Conservation (phyloP, 2,797 vertebrate species). For the Crocodylus rhombifer region DNA sequence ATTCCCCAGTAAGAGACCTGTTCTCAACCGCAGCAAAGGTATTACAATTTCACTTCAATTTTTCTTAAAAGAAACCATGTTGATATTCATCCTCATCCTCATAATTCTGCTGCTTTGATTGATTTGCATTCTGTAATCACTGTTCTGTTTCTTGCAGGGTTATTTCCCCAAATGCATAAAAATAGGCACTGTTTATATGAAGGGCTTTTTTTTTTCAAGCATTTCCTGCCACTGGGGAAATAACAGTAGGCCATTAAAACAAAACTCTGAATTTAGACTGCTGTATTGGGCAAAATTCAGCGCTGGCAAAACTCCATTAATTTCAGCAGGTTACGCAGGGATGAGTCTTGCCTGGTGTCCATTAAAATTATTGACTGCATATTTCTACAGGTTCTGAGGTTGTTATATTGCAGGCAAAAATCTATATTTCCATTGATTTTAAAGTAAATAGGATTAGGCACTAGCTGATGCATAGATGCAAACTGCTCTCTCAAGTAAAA, state of each 20-base stretch:
- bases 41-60: rapidly evolving
- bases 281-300: not conserved
- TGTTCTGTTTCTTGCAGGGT: not conserved
- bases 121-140: not conserved
- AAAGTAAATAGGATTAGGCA: not conserved
- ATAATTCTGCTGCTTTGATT: not conserved
- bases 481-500: not conserved
- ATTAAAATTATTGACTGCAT: not conserved
- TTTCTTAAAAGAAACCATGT: not conserved
- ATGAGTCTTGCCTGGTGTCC: not conserved
- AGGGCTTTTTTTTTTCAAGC: not conserved
- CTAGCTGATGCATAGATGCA: not conserved
- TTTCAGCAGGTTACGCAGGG: not conserved
- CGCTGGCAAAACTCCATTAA: not conserved
- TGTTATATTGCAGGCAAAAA: not conserved
- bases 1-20: not conserved
- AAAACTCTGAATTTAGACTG: not conserved
- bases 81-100: not conserved
- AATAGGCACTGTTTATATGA: not conserved
- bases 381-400: constrained; percentile 1
- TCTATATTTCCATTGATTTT: not conserved
- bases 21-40: not conserved
- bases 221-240: not conserved
- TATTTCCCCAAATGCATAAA: not conserved
- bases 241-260: not conserved